phyloP scores from a whole-genome alignment of 2,113 vertebrate species.

The Engystomops pustulosus region DNA sequence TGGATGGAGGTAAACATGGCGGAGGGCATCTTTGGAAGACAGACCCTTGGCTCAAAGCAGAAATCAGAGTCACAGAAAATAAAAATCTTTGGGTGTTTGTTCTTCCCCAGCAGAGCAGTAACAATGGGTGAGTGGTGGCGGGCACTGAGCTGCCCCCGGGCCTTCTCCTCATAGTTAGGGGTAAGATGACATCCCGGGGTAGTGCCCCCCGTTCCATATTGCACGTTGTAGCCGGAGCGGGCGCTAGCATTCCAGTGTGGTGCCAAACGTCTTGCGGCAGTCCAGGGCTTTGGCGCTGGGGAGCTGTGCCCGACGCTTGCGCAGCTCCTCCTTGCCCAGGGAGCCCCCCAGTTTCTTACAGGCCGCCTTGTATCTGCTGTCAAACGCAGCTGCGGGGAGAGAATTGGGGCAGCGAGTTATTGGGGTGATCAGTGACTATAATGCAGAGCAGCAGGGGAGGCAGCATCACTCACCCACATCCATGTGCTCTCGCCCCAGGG shows the following conservation, averaged over 20 bases:
- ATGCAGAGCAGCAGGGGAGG: too few species aligned
- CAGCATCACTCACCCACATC: conserved; percentile 71
- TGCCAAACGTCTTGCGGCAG: conserved; percentile 87
- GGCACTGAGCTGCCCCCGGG: background rate
- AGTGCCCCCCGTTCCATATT: conserved; percentile 5
- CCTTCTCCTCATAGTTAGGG: background rate
- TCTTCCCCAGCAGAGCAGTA: background rate
- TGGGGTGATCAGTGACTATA: too few species aligned
- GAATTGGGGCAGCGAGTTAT: too few species aligned
- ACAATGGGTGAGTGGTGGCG: background rate
- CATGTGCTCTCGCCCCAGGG: conserved; percentile 86
- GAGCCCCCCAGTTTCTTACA: conserved; percentile 78
- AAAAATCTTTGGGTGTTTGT: background rate
- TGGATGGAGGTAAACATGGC: conserved; percentile 10
- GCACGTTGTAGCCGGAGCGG: background rate
- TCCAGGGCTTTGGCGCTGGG: conserved; percentile 85
- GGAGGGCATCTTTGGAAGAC: conserved; percentile 32
- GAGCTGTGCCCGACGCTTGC: conserved; percentile 78
- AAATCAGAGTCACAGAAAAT: background rate
- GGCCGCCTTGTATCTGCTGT: conserved; percentile 88
- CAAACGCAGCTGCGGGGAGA: conserved; percentile 78
- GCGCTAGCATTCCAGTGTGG: conserved; percentile 82
- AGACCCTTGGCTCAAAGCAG: background rate
- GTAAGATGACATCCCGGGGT: background rate
- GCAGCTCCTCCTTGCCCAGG: conserved; percentile 82